phyloP scores from a whole-genome alignment of 2,797 vertebrate species.

The Podarcis lilfordi region DNA sequence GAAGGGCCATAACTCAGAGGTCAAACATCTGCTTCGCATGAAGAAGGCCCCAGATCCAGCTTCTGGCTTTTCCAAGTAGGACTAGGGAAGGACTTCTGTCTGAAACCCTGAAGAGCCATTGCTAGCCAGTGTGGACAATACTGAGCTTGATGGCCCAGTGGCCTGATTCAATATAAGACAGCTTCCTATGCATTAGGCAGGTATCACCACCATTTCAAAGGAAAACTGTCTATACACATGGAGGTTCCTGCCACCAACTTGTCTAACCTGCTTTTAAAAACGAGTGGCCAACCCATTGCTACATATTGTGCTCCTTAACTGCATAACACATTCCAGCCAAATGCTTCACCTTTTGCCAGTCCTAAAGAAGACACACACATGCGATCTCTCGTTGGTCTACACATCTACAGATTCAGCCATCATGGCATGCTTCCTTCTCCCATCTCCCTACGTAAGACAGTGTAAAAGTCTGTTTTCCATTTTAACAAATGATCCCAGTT shows the following conservation, averaged over 20 bases:
- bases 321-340: not conserved
- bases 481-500: not conserved
- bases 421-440: not conserved
- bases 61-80: too few species aligned
- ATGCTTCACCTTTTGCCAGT: not conserved
- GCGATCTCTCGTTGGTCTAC: not conserved
- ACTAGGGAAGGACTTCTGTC: too few species aligned
- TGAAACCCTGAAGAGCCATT: too few species aligned
- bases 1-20: too few species aligned
- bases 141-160: too few species aligned
- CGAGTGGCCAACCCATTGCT: not conserved
- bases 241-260: not conserved
- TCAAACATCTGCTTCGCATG: too few species aligned
- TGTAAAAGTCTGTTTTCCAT: not conserved
- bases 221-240: not conserved
- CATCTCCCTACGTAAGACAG: not conserved
- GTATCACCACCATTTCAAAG: rapidly evolving
- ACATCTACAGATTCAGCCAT: not conserved
- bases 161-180: too few species aligned
- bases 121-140: too few species aligned
- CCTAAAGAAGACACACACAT: not conserved
- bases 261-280: not conserved
- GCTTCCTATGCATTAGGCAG: not conserved
- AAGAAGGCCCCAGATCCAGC: too few species aligned
- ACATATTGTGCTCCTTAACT: not conserved